Evolutionary conservation across 2,888 invertebrate genomes (phyloP).

Genomic region (Synanthedon formicaeformis): DNA sequence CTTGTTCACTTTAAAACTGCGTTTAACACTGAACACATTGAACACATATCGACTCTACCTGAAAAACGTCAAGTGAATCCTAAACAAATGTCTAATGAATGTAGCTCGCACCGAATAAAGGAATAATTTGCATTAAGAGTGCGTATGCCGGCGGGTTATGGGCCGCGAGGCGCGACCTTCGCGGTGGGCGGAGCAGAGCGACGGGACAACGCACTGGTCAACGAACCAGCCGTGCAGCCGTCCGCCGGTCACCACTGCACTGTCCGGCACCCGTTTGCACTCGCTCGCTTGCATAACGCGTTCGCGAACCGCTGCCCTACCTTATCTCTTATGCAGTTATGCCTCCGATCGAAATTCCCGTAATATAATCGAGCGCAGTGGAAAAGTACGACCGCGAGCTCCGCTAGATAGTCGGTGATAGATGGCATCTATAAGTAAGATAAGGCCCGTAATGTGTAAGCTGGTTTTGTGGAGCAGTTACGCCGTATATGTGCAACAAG

Average conservation of each 20-base stretch:
- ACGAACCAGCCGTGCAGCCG: constrained; percentile 54
- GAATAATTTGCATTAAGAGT: too few relatives aligned
- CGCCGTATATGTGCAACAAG: constrained; percentile 69
- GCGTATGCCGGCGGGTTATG: constrained; percentile 5
- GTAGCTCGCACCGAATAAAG: too few relatives aligned
- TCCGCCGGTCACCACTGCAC: constrained; percentile 15
- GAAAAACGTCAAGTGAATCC: constrained; percentile 11
- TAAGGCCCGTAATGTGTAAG: constrained; percentile 32
- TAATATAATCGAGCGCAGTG: constrained; percentile 16
- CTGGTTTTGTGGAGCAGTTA: constrained; percentile 56
- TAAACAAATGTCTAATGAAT: too few relatives aligned
- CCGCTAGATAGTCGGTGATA: constrained; percentile 14
- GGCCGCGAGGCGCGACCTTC: constrained; percentile 57
- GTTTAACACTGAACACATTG: constrained; percentile 57
- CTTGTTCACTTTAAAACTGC: constrained; percentile 42
- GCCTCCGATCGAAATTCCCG: constrained; percentile 19
- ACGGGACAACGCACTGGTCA: constrained; percentile 67
- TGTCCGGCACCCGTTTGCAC: constrained; percentile 18
- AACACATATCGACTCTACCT: constrained; percentile 68
- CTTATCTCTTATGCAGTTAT: constrained; percentile 47
- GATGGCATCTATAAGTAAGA: constrained; percentile 22
- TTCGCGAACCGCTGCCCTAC: constrained; percentile 27
- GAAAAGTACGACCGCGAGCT: constrained; percentile 9
- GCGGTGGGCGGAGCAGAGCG: constrained; percentile 52
- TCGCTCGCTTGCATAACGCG: constrained; percentile 56